Evolutionary conservation across 2,113 vertebrate species (phyloP).

Genomic region (Verasper variegatus): DNA sequence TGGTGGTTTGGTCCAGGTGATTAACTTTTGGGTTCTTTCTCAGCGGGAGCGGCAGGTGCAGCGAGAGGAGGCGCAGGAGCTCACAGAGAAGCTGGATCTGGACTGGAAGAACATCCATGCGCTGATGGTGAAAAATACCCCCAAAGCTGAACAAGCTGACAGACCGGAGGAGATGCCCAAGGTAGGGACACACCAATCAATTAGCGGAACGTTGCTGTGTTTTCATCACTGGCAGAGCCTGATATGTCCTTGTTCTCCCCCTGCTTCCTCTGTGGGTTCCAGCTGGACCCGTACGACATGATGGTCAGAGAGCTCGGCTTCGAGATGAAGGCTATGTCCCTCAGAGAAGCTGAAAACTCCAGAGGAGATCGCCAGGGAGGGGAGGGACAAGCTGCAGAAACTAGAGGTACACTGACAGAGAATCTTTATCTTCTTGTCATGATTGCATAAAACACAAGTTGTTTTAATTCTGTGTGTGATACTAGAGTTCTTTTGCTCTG

Average conservation of each 20-base stretch:
- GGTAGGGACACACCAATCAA: constrained; percentile 69
- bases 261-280: background rate
- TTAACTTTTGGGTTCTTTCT: background rate
- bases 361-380: constrained; percentile 90
- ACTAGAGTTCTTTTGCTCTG: background rate
- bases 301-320: constrained; percentile 95
- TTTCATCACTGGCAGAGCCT: background rate
- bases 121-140: constrained; percentile 84
- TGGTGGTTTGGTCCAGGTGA: background rate
- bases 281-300: constrained; percentile 94
- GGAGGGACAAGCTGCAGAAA: constrained; percentile 85
- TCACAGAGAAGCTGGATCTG: constrained; percentile 95
- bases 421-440: background rate
- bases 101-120: constrained; percentile 94
- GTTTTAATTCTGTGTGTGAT: background rate
- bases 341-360: constrained; percentile 92
- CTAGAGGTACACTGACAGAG: constrained; percentile 85
- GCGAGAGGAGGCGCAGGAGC: constrained; percentile 89
- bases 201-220: background rate
- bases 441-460: background rate
- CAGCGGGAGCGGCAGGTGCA: constrained; percentile 91
- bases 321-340: constrained; percentile 96
- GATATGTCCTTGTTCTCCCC: background rate
- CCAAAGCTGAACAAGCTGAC: constrained; percentile 75
- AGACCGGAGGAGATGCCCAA: constrained; percentile 84